Evolutionary conservation across 1,140 invertebrate genomes (phyloP).

Genomic region (Whitmania pigra): DNA sequence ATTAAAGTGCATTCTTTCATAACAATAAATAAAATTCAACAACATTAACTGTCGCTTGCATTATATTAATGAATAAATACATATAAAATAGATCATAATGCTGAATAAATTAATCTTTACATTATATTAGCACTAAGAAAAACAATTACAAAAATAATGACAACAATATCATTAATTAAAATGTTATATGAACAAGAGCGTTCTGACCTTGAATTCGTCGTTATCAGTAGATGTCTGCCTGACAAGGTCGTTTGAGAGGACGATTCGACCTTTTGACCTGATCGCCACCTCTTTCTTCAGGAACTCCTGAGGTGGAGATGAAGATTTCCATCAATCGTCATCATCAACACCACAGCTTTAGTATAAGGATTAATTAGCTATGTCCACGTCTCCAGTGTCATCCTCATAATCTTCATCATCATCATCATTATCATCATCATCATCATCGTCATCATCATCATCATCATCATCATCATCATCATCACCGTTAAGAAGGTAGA

Average conservation of each 20-base stretch:
- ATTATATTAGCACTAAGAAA: no score
- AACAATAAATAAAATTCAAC: no score
- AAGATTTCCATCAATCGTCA: slow-evolving; percentile 18
- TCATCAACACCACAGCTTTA: slow-evolving; percentile 17
- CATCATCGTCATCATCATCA: background rate
- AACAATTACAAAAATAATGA: no score
- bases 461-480: slow-evolving; percentile 8
- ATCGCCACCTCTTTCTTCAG: slow-evolving; percentile 65
- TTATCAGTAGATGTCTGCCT: slow-evolving; percentile 53
- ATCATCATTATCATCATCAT: background rate
- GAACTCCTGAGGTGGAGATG: slow-evolving; percentile 51
- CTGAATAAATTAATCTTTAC: no score
- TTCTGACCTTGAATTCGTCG: slow-evolving; percentile 44
- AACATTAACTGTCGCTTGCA: no score
- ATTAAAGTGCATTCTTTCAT: no score
- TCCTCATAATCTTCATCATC: background rate
- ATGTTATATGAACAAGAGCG: no score
- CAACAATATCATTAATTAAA: no score
- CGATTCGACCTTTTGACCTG: slow-evolving; percentile 59
- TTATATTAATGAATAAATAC: no score
- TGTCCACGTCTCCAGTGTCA: no score
- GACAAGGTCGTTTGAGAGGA: slow-evolving; percentile 57
- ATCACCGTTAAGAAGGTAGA: slow-evolving; percentile 55
- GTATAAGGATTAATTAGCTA: no score
- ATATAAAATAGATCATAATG: no score